Conservation (phyloP, 2,113 vertebrate species). For the Lophura nycthemera region DNA sequence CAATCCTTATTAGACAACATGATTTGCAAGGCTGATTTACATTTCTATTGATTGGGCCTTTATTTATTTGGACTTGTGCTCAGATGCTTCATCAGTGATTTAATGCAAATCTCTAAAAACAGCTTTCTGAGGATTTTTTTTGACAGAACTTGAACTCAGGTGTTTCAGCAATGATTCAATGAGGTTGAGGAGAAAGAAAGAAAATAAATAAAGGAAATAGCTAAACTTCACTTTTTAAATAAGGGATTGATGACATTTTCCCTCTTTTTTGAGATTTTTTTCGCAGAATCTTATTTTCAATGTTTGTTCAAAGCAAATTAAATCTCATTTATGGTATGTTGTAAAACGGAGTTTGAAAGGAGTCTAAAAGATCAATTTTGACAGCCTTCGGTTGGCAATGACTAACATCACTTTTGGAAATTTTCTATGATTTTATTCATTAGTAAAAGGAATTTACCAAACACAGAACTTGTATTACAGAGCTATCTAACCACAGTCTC, state of each 20-base stretch:
- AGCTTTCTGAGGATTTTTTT: conserved; percentile 26
- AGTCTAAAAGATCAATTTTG: neutral
- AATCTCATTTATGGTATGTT: neutral
- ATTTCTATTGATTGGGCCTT: conserved; percentile 28
- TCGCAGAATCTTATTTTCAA: neutral
- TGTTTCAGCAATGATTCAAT: neutral
- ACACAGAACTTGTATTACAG: neutral
- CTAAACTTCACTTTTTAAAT: neutral
- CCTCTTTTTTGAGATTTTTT: neutral
- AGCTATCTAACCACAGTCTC: neutral
- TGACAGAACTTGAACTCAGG: neutral
- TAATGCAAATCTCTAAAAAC: conserved; percentile 20
- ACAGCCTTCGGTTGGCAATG: neutral
- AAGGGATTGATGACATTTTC: neutral
- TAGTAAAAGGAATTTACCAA: neutral
- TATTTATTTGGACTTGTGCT: conserved; percentile 33
- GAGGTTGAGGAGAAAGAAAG: neutral
- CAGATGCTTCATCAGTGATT: neutral
- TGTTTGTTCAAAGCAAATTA: neutral
- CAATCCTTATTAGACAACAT: neutral
- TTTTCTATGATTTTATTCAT: neutral
- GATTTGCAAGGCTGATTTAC: conserved; percentile 42
- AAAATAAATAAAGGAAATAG: neutral
- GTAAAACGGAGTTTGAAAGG: neutral
- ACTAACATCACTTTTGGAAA: neutral